Conservation (phyloP, 2,797 vertebrate genomes). For the Acrocephalus scirpaceus region DNA sequence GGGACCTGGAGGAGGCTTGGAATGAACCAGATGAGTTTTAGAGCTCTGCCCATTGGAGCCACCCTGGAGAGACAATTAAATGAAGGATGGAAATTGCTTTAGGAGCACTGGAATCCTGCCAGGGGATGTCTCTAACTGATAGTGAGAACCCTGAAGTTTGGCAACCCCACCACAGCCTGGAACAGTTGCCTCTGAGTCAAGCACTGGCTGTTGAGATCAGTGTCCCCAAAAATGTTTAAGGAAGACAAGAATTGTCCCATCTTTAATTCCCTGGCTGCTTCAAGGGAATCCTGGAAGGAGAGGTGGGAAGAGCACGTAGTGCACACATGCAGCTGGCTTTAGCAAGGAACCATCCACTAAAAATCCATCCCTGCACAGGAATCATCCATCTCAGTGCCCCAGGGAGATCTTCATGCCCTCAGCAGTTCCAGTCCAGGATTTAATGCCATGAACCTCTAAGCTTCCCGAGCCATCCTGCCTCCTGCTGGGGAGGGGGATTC, state of each 20-base stretch:
- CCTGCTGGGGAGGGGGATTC: not conserved
- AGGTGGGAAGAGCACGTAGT: not conserved
- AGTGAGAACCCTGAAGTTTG: not conserved
- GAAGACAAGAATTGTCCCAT: not conserved
- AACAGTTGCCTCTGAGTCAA: not conserved
- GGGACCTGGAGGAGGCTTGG: not conserved
- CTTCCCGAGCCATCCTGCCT: not conserved
- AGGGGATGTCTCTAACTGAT: not conserved
- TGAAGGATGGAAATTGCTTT: not conserved
- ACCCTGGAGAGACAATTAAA: fast-evolving
- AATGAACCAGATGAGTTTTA: not conserved
- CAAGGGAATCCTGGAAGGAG: not conserved
- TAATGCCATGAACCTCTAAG: not conserved
- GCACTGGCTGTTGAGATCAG: too few relatives aligned
- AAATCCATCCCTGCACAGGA: too few relatives aligned
- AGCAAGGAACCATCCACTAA: not conserved
- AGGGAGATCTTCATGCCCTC: not conserved
- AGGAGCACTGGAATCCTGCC: not conserved
- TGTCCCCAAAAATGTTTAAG: not conserved
- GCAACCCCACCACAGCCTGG: not conserved
- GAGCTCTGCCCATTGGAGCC: not conserved
- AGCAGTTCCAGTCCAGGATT: not conserved
- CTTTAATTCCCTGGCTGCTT: not conserved
- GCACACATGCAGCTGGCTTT: not conserved
- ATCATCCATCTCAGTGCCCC: too few relatives aligned